Evolutionary conservation across 2,113 vertebrate genomes (phyloP).

Genomic region (Gopherus evgoodei): DNA sequence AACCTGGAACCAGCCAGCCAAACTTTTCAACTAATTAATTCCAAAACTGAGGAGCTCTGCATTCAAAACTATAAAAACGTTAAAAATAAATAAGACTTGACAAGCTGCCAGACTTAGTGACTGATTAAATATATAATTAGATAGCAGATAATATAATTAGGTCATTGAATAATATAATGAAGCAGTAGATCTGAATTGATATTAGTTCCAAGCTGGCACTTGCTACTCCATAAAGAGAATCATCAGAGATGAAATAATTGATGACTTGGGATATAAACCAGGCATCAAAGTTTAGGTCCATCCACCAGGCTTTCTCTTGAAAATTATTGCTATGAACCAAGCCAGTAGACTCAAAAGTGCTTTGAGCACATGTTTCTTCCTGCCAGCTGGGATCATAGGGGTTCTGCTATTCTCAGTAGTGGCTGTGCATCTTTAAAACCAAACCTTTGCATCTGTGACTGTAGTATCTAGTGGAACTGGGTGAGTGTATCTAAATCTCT

Average conservation of each 20-base stretch:
- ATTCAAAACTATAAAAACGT: not conserved
- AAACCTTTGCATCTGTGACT: not conserved
- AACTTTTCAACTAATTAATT: not conserved
- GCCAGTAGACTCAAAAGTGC: not conserved
- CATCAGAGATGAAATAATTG: not conserved
- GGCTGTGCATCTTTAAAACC: not conserved
- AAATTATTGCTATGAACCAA: not conserved
- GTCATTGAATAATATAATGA: slow-evolving; percentile 24
- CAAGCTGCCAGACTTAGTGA: not conserved
- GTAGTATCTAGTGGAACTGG: not conserved
- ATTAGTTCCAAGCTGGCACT: not conserved
- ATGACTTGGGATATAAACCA: not conserved
- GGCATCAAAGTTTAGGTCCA: not conserved
- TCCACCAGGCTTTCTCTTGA: not conserved
- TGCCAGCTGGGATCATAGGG: not conserved
- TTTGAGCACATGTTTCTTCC: not conserved
- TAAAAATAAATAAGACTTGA: not conserved
- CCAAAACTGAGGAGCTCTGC: not conserved
- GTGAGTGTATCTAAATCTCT: not conserved
- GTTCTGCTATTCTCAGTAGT: not conserved
- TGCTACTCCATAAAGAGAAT: not conserved
- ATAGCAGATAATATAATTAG: not conserved
- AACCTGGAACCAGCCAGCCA: not conserved
- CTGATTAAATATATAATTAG: not conserved
- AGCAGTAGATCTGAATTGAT: not conserved